Evolutionary conservation across 2,888 invertebrate species (phyloP).

Genomic region (Noctua janthe): DNA sequence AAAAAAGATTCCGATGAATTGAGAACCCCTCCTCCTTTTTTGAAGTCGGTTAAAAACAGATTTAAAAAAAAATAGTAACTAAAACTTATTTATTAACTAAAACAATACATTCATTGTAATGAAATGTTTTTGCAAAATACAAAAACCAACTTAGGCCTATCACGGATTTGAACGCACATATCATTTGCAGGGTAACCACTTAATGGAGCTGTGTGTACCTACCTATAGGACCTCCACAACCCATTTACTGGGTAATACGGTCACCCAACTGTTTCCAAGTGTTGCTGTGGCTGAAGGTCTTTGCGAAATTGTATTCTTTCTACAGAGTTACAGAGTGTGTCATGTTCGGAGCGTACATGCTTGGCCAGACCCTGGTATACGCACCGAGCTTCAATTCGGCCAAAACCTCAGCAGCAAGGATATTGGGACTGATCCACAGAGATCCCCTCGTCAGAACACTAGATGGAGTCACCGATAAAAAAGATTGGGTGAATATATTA

Average conservation of each 20-base stretch:
- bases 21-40: no score
- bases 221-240: background rate
- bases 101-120: no score
- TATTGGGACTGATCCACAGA: slow-evolving; percentile 78
- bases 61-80: no score
- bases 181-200: no score
- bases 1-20: no score
- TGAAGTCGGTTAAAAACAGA: no score
- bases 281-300: background rate
- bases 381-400: slow-evolving; percentile 94
- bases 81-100: no score
- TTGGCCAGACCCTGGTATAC: slow-evolving; percentile 94
- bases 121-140: no score
- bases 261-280: background rate
- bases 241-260: background rate
- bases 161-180: no score
- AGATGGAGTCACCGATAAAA: slow-evolving; percentile 76
- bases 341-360: slow-evolving; percentile 94
- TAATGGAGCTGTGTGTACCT: background rate
- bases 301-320: slow-evolving; percentile 23
- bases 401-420: slow-evolving; percentile 84
- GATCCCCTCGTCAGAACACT: slow-evolving; percentile 78
- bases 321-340: slow-evolving; percentile 93
- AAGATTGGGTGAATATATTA: slow-evolving; percentile 78
- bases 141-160: no score